phyloP scores from a whole-genome alignment of 2,888 invertebrate species.

The Yponomeuta plumbellus region DNA sequence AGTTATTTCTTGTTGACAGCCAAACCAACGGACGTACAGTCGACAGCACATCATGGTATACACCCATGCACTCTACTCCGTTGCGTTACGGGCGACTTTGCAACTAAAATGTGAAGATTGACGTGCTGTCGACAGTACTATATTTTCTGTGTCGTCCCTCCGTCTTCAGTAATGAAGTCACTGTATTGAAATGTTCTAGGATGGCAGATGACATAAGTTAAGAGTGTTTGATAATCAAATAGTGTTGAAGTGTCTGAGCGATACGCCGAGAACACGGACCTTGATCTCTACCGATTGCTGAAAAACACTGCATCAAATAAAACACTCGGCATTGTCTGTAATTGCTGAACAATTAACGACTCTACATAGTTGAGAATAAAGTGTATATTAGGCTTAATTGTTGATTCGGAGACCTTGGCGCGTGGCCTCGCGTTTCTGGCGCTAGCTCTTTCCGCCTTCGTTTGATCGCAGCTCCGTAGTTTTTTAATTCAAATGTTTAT shows the following conservation, averaged over 20 bases:
- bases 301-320: constrained; percentile 68
- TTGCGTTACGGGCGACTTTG: no score
- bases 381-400: constrained; percentile 34
- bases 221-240: background rate
- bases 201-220: background rate
- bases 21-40: no score
- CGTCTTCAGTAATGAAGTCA: background rate
- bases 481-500: constrained; percentile 35
- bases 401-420: constrained; percentile 56
- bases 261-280: constrained; percentile 36
- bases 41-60: no score
- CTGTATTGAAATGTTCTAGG: background rate
- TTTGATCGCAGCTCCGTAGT: background rate
- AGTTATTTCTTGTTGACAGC: no score
- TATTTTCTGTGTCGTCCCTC: no score
- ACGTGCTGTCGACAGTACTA: no score
- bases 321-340: constrained; percentile 62
- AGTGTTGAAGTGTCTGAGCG: background rate
- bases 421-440: constrained; percentile 69
- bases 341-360: constrained; percentile 30
- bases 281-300: constrained; percentile 73
- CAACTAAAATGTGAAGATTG: no score
- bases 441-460: constrained; percentile 74
- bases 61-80: no score
- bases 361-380: constrained; percentile 32